Percentiles rank a stretch among this genome's conserved stretches.
Evolutionary conservation across 2,888 invertebrate genomes (phyloP).

Genomic region (Ischnura elegans): DNA sequence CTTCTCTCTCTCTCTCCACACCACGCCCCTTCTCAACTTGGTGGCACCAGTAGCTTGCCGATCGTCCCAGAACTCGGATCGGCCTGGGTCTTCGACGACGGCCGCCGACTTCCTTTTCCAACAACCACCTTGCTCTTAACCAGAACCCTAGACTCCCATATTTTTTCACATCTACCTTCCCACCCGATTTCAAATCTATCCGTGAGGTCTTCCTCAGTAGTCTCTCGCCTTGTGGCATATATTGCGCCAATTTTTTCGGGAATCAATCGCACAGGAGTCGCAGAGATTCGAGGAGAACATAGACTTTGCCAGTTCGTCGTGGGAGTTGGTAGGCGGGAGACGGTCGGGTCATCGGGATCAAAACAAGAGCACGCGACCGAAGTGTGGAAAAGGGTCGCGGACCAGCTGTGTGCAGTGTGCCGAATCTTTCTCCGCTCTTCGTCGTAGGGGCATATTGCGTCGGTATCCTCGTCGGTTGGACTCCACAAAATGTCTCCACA

Average conservation of each 20-base stretch:
- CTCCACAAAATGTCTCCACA: too few species aligned
- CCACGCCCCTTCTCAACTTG: constrained; percentile 62
- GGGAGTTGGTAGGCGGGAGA: neutral
- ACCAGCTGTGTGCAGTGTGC: neutral
- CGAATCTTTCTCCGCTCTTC: neutral
- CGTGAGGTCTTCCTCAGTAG: too few species aligned
- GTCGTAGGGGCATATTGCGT: neutral
- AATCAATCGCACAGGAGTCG: too few species aligned
- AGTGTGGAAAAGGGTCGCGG: neutral
- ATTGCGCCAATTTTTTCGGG: too few species aligned
- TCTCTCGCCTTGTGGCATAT: too few species aligned
- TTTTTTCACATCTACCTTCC: neutral
- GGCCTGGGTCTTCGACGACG: neutral
- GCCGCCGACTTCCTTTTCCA: neutral
- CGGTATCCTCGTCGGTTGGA: neutral
- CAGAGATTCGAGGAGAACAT: neutral
- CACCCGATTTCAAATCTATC: neutral
- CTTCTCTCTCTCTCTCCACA: constrained; percentile 39
- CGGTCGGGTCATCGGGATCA: neutral
- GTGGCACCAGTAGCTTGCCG: constrained; percentile 62
- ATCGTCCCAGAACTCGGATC: constrained; percentile 58
- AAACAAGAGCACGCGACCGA: constrained; percentile 14
- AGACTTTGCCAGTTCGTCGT: neutral
- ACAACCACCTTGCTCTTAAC: neutral
- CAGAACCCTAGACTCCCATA: too few species aligned